phyloP scores from a whole-genome alignment of 2,797 vertebrate species.

The Sphaeramia orbicularis region DNA sequence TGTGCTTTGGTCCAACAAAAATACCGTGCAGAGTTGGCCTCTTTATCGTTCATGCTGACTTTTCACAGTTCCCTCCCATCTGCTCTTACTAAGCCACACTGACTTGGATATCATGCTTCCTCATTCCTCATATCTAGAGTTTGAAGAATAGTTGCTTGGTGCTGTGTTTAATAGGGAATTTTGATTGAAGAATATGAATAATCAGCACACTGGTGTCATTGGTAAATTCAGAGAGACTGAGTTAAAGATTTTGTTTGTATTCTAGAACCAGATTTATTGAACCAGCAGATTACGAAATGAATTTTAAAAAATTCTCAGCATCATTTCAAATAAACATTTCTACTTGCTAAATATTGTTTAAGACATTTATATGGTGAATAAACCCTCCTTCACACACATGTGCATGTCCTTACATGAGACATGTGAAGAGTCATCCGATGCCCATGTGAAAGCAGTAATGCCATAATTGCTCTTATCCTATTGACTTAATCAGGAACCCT shows the following conservation, averaged over 20 bases:
- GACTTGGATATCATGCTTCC: conserved; percentile 30
- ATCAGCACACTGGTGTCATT: conserved; percentile 20
- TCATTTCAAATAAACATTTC: background rate
- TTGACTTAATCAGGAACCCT: conserved; percentile 77
- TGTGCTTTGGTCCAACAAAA: conserved; percentile 82
- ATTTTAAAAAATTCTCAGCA: background rate
- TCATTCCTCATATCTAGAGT: conserved; percentile 20
- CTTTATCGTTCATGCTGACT: conserved; percentile 63
- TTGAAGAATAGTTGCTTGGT: conserved; percentile 19
- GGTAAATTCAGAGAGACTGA: conserved; percentile 25
- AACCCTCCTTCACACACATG: conserved; percentile 5
- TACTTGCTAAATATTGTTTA: no score
- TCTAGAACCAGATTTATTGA: conserved; percentile 36
- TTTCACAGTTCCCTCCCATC: conserved; percentile 33
- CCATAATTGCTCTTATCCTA: conserved; percentile 82
- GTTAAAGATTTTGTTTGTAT: conserved; percentile 21
- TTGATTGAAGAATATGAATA: conserved; percentile 22
- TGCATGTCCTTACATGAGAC: conserved; percentile 35
- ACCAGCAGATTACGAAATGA: conserved; percentile 27
- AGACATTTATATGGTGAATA: background rate
- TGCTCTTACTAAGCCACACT: conserved; percentile 42
- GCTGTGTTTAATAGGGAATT: conserved; percentile 15
- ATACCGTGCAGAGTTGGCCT: conserved; percentile 73
- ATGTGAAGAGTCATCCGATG: conserved; percentile 77
- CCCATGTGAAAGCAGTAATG: conserved; percentile 81